Percentiles rank a stretch among this genome's conserved stretches.
These are phyloP conservation scores for Shargacucullia verbasci DNA, from an alignment of 2,888 invertebrate genomes.

Conservation along the genomic window DNA sequence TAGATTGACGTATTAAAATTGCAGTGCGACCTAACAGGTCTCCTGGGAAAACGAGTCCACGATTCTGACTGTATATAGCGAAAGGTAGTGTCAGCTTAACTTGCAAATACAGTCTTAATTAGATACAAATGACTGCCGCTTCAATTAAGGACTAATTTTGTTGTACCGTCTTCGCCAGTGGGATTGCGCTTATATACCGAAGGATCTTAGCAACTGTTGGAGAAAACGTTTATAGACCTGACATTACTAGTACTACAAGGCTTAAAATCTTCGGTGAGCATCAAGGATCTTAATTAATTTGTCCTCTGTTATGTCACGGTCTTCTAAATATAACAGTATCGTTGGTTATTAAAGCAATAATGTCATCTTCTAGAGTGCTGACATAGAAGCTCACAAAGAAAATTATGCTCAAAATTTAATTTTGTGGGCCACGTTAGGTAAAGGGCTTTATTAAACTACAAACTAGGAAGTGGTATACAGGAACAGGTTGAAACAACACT, in stretches of 20 bases:
- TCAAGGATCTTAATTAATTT: slow-evolving; percentile 14
- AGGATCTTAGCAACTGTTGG: slow-evolving; percentile 23
- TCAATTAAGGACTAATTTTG: slow-evolving; percentile 60
- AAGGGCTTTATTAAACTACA: slow-evolving; percentile 25
- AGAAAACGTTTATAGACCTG: slow-evolving; percentile 22
- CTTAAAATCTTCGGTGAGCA: slow-evolving; percentile 8
- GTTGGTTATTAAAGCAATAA: slow-evolving; percentile 36
- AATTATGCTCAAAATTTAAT: slow-evolving; percentile 46
- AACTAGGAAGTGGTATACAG: slow-evolving; percentile 13
- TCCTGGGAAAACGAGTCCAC: slow-evolving; percentile 16
- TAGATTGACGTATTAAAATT: slow-evolving; percentile 44
- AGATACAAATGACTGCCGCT: slow-evolving; percentile 59
- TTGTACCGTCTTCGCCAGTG: slow-evolving; percentile 37
- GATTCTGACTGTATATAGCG: slow-evolving; percentile 3
- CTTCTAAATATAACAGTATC: slow-evolving; percentile 14
- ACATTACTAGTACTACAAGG: slow-evolving; percentile 13
- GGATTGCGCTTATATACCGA: slow-evolving; percentile 13
- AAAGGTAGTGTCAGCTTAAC: slow-evolving; percentile 38
- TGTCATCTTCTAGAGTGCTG: slow-evolving; percentile 36
- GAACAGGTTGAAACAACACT: slow-evolving; percentile 1
- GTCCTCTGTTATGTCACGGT: slow-evolving; percentile 11
- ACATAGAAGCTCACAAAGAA: slow-evolving; percentile 27
- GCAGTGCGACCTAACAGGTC: slow-evolving; percentile 22
- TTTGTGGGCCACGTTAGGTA: slow-evolving; percentile 24
- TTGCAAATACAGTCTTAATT: slow-evolving; percentile 64